Evolutionary conservation across 2,888 invertebrate genomes (phyloP).

Genomic region (Fragum whitleyi): DNA sequence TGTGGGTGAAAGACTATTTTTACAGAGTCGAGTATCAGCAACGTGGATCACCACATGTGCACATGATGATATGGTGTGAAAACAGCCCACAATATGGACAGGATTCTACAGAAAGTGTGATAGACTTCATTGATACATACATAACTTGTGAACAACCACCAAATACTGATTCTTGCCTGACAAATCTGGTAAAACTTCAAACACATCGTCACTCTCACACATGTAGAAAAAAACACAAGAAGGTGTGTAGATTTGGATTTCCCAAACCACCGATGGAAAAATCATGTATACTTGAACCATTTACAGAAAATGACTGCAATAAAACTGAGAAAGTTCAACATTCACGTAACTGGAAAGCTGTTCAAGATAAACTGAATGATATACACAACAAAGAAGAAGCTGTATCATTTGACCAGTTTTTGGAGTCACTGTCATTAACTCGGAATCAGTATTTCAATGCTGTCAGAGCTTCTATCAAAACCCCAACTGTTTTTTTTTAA

Average conservation of each 20-base stretch:
- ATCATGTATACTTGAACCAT: conserved; percentile 52
- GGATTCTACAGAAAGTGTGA: conserved; percentile 32
- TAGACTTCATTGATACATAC: conserved; percentile 46
- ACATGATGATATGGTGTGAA: conserved; percentile 55
- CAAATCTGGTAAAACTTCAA: conserved; percentile 27
- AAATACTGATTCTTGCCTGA: not conserved
- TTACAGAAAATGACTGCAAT: conserved; percentile 6
- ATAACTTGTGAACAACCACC: not conserved
- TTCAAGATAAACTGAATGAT: conserved; percentile 11
- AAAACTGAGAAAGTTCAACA: not conserved
- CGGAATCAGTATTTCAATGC: conserved; percentile 8
- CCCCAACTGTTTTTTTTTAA: conserved; percentile 40
- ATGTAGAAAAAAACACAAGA: conserved; percentile 22
- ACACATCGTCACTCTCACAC: conserved; percentile 31
- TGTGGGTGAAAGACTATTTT: conserved; percentile 46
- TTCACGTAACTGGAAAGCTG: not conserved
- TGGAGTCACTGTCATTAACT: not conserved
- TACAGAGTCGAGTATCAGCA: conserved; percentile 62
- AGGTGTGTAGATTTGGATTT: conserved; percentile 56
- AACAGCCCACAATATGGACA: conserved; percentile 45
- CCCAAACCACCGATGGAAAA: conserved; percentile 51
- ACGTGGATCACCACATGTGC: conserved; percentile 62
- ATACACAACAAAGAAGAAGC: not conserved
- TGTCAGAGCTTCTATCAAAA: conserved; percentile 14
- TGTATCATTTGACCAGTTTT: not conserved